Evolutionary conservation across 2,797 vertebrate genomes (phyloP).

Genomic region (Sebastes itinus): DNA sequence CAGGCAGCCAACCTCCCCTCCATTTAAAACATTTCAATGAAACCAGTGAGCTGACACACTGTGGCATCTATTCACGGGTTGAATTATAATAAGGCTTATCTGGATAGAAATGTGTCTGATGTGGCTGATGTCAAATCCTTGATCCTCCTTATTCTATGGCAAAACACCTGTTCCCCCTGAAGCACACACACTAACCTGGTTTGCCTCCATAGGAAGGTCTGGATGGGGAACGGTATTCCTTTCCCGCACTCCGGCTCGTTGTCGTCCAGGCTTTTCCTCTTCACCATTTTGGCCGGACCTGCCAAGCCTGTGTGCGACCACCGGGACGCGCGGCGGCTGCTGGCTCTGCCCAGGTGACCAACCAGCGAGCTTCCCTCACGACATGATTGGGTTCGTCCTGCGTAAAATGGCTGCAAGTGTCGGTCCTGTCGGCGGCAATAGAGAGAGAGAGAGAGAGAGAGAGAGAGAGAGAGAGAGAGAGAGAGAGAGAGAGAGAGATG

Average conservation of each 20-base stretch:
- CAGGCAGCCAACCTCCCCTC: not conserved
- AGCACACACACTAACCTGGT: constrained; percentile 87
- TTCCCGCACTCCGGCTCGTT: constrained; percentile 92
- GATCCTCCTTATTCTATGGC: not conserved
- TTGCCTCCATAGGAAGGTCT: constrained; percentile 98
- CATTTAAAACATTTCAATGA: not conserved
- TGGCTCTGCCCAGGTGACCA: constrained; percentile 70
- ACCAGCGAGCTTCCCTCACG: constrained; percentile 48
- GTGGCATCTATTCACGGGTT: not conserved
- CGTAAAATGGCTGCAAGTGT: constrained; percentile 90
- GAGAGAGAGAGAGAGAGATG: not conserved
- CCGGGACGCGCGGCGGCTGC: constrained; percentile 44
- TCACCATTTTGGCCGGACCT: constrained; percentile 88
- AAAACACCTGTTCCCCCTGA: constrained; percentile 77
- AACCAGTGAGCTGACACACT: not conserved
- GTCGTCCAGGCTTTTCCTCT: constrained; percentile 96
- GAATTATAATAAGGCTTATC: not conserved
- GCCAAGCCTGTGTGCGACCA: constrained; percentile 19
- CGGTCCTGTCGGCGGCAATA: constrained; percentile 39
- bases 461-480: not conserved
- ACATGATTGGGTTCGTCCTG: constrained; percentile 67
- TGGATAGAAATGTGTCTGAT: not conserved
- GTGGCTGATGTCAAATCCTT: constrained; percentile 22
- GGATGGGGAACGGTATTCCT: constrained; percentile 96
- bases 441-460: constrained; percentile 3